phyloP scores from a whole-genome alignment of 2,113 vertebrate genomes.

The Muscicapa adusta region DNA sequence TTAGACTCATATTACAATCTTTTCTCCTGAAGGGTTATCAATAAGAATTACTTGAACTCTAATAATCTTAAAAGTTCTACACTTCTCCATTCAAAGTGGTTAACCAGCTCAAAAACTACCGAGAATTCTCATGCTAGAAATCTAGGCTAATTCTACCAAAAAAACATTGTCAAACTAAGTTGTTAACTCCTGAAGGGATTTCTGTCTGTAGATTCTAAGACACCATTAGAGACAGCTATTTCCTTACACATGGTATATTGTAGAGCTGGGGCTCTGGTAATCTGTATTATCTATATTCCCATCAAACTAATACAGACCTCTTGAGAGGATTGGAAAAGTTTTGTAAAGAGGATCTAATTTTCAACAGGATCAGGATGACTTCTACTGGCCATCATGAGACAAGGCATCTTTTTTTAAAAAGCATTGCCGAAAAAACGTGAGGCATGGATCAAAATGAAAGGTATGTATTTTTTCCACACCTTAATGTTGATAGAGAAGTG shows the following conservation, averaged over 20 bases:
- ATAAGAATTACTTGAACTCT: not conserved
- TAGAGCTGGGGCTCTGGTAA: not conserved
- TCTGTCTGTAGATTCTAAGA: not conserved
- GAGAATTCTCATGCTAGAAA: not conserved
- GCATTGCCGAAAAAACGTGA: not conserved
- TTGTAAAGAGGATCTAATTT: not conserved
- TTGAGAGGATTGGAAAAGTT: not conserved
- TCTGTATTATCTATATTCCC: not conserved
- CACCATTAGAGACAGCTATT: not conserved
- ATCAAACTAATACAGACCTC: not conserved
- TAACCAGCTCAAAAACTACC: not conserved
- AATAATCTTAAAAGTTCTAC: not conserved
- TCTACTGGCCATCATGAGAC: not conserved
- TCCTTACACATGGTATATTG: not conserved
- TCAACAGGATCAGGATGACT: not conserved
- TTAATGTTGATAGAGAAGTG: not conserved
- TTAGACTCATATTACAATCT: not conserved
- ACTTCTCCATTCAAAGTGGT: not conserved
- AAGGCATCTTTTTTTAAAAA: not conserved
- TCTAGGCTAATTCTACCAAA: not conserved
- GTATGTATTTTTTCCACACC: not conserved
- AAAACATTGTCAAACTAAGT: not conserved
- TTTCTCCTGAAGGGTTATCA: not conserved
- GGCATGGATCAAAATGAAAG: not conserved
- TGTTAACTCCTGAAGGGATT: not conserved